Percentiles rank a stretch among this genome's conserved stretches.
Evolutionary conservation across 2,888 invertebrate species (phyloP).

Genomic region (Nymphalis polychloros): DNA sequence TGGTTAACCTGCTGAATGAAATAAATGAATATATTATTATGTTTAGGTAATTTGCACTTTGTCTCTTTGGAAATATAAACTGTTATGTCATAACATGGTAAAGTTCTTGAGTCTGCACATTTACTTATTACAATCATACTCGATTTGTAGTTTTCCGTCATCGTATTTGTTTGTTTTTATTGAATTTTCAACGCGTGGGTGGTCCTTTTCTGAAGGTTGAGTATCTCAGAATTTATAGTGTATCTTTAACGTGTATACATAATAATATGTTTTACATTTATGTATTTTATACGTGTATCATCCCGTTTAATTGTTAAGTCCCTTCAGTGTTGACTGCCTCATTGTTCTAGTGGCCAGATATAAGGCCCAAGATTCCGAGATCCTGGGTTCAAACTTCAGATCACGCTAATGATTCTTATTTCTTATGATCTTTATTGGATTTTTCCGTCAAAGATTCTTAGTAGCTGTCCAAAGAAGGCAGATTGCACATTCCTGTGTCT

Average conservation of each 20-base stretch:
- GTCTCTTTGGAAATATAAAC: conserved; percentile 10
- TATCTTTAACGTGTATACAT: conserved; percentile 10
- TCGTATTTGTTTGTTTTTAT: conserved; percentile 42
- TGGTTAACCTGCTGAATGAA: not conserved
- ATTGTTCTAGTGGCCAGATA: too few relatives aligned
- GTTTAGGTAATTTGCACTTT: not conserved
- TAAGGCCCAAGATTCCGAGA: too few relatives aligned
- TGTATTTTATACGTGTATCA: not conserved
- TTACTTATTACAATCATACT: conserved; percentile 28
- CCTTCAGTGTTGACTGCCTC: too few relatives aligned
- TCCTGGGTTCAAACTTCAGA: too few relatives aligned
- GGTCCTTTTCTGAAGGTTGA: conserved; percentile 40
- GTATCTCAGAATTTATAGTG: conserved; percentile 24
- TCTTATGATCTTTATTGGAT: too few relatives aligned
- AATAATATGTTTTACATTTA: not conserved
- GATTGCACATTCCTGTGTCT: too few relatives aligned
- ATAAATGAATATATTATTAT: not conserved
- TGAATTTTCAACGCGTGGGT: conserved; percentile 40
- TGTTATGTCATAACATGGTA: conserved; percentile 26
- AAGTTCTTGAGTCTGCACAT: conserved; percentile 37
- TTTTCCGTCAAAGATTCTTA: too few relatives aligned
- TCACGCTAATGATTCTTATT: too few relatives aligned
- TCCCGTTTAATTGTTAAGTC: too few relatives aligned
- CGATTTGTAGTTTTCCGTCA: conserved; percentile 43
- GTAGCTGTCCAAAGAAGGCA: too few relatives aligned